phyloP scores from a whole-genome alignment of 2,113 vertebrate genomes.

The Epinephelus lanceolatus region DNA sequence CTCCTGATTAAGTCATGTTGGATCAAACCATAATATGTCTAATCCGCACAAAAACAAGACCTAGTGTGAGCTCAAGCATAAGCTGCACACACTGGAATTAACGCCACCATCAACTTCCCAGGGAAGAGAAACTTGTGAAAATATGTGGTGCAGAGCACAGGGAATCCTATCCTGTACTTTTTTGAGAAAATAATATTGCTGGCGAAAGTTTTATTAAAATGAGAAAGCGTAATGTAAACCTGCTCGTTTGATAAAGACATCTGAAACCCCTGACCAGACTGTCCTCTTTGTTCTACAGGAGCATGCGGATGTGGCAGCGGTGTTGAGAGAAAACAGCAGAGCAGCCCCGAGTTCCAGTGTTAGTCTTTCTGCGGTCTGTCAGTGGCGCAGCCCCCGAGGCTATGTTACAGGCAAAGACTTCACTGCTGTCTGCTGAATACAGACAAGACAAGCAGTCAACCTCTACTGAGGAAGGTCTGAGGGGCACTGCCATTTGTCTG shows the following conservation, averaged over 20 bases:
- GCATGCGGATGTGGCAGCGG: not conserved
- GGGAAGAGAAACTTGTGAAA: conserved; percentile 30
- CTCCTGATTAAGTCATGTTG: conserved; percentile 40
- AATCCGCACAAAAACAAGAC: conserved; percentile 47
- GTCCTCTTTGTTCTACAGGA: conserved; percentile 28
- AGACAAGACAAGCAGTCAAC: conserved; percentile 60
- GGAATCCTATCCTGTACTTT: conserved; percentile 2
- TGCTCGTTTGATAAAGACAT: conserved; percentile 35
- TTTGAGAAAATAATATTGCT: not conserved
- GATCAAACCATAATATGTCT: conserved; percentile 50
- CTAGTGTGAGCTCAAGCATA: conserved; percentile 28
- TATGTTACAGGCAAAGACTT: conserved; percentile 46
- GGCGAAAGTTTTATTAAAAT: conserved; percentile 8
- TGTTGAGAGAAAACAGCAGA: conserved; percentile 42
- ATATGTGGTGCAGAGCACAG: not conserved
- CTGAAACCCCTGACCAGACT: conserved; percentile 41
- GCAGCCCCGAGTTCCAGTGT: conserved; percentile 10
- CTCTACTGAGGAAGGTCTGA: conserved; percentile 55
- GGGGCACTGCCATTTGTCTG: conserved; percentile 61
- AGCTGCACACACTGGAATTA: conserved; percentile 26
- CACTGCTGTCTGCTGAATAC: conserved; percentile 52
- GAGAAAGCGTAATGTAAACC: conserved; percentile 18
- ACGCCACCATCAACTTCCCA: conserved; percentile 34
- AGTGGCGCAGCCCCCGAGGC: conserved; percentile 46
- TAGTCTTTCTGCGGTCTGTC: conserved; percentile 45